These are phyloP conservation scores for Cheiracanthium punctorium DNA, from an alignment of 2,888 invertebrate species.

Conservation along the genomic window DNA sequence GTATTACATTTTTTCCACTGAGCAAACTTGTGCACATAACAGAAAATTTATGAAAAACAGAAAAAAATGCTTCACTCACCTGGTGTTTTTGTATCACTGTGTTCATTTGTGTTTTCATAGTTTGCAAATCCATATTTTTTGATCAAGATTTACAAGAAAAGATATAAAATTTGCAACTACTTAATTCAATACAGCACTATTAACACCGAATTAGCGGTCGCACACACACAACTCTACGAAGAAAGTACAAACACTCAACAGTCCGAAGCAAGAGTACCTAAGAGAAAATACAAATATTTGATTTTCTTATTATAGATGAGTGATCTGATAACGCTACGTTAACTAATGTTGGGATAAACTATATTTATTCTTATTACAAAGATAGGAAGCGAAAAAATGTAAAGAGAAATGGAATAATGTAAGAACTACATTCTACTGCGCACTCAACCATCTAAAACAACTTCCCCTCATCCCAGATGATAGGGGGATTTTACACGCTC, in stretches of 20 bases:
- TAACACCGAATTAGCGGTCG: constrained; percentile 36
- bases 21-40: neutral
- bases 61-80: constrained; percentile 57
- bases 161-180: neutral
- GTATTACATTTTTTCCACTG: neutral
- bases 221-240: constrained; percentile 34
- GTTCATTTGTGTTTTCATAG: constrained; percentile 71
- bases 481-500: constrained; percentile 35
- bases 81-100: constrained; percentile 72
- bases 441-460: constrained; percentile 42
- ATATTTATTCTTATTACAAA: neutral
- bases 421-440: constrained; percentile 62
- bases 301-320: neutral
- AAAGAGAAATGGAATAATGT: neutral
- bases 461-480: constrained; percentile 63
- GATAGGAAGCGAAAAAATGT: neutral
- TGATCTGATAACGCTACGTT: neutral
- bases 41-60: neutral
- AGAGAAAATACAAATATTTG: constrained; percentile 12
- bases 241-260: constrained; percentile 68
- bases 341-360: neutral
- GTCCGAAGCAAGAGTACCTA: constrained; percentile 47
- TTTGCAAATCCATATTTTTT: constrained; percentile 70
- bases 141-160: neutral
- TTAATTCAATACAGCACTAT: neutral